Base-by-base conservation (phyloP, 2,113 vertebrate species). In the Xenus cinereus region DNA sequence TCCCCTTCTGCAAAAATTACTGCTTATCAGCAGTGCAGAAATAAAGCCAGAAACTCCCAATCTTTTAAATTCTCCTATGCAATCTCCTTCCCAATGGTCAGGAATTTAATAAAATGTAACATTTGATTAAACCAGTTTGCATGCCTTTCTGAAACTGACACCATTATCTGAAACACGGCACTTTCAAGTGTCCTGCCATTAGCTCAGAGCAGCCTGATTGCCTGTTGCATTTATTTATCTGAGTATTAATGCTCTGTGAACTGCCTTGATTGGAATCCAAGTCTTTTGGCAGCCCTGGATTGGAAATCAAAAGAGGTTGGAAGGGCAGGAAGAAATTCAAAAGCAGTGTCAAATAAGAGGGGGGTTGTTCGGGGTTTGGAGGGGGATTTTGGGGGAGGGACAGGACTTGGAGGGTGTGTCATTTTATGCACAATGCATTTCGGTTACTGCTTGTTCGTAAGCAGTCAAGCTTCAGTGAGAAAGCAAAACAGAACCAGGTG, bases 1-100 rank as follows among this genome's bases (percentile, higher is more conserved):
- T 63, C 82, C 92, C 87, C 95, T 97, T 95, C 97, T 98, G 95
- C 94, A 98, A 98, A 98, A 98, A 98, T 97, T 97, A 96, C 97
- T 96, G 96, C 97, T 98, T 98, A 98, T 97, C 97, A 98, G 97
- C 91, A 24, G 92, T 86, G 95, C 93, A 97, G 97, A 98, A 97
- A 97, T 97, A 97, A 98, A 97, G 94, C 76, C 96, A 96, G 94
- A 94, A 97, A 97, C 91, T 95, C 93, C 84, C 96, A 92, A 88
- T 94, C 94, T 97, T 97, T 97, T 96, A 94, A 95, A 91, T 95
- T 81, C 93, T 94, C 89, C 84, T 45, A 76, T 62, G 48, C 94
- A 96, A 96, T 95, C 96, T 97, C 96, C 78, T 91, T 97, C 84
- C 92, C 92, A 92, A 87, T 93, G 91, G 90, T 94, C 91, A 93